Conservation (phyloP, 2,113 vertebrate species). For the Lasiurus borealis region DNA sequence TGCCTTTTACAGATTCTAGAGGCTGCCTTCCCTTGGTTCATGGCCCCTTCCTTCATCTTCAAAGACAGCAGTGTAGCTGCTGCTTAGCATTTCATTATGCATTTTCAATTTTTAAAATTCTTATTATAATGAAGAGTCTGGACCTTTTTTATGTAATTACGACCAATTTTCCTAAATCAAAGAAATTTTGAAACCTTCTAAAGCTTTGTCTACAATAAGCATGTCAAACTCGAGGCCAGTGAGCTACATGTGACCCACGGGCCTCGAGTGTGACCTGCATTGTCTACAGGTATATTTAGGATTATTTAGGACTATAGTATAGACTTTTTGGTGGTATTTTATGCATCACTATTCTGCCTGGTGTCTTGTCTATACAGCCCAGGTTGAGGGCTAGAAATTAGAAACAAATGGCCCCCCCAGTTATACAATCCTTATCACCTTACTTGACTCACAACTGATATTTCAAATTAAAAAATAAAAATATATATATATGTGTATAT, state of each 20-base stretch:
- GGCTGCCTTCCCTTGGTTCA: background rate
- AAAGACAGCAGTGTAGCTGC: background rate
- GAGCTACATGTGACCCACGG: too few species aligned
- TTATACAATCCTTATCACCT: background rate
- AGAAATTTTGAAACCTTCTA: background rate
- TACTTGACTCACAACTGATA: background rate
- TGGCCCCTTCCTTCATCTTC: background rate
- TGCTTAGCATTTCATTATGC: too few species aligned
- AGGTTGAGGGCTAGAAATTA: background rate
- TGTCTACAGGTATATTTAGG: background rate
- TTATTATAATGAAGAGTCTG: background rate
- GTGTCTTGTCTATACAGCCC: background rate
- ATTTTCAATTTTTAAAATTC: background rate
- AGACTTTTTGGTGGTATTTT: background rate
- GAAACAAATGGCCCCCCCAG: background rate
- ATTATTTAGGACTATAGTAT: background rate
- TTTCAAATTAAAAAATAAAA: background rate
- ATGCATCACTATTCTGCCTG: background rate
- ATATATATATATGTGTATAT: too few species aligned
- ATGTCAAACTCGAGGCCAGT: too few species aligned
- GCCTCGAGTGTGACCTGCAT: background rate
- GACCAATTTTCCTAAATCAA: constrained; percentile 27
- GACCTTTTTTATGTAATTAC: background rate
- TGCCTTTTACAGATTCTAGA: background rate
- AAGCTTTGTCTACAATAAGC: background rate